Percentiles rank a stretch among this genome's conserved stretches.
Conservation (phyloP, 2,113 vertebrate genomes). For the Symphodus melops region DNA sequence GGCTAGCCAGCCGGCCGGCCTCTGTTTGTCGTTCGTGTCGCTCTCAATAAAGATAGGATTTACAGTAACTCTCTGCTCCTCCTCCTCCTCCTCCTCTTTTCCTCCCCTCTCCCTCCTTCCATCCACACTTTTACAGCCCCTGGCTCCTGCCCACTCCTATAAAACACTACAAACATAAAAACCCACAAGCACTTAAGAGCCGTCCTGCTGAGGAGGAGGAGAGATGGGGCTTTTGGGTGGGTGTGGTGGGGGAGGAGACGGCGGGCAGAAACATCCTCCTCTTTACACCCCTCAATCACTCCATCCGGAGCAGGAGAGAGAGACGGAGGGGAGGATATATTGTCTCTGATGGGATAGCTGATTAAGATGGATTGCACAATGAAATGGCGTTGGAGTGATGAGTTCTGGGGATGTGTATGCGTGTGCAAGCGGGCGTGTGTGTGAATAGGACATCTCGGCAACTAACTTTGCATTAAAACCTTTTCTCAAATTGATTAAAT, state of each 20-base stretch:
- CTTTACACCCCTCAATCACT: slow-evolving; percentile 86
- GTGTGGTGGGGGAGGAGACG: slow-evolving; percentile 56
- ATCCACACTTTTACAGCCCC: slow-evolving; percentile 83
- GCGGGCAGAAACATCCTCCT: slow-evolving; percentile 81
- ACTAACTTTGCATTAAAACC: slow-evolving; percentile 79
- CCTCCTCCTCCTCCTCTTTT: slow-evolving; percentile 36
- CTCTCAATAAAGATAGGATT: slow-evolving; percentile 86
- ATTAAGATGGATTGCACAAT: slow-evolving; percentile 85
- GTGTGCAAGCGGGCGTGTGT: slow-evolving; percentile 12
- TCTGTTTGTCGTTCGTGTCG: slow-evolving; percentile 75
- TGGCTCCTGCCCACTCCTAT: slow-evolving; percentile 83
- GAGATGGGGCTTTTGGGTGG: background rate
- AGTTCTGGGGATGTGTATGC: slow-evolving; percentile 59
- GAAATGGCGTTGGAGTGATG: slow-evolving; percentile 77
- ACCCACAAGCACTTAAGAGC: slow-evolving; percentile 88
- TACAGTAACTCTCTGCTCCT: slow-evolving; percentile 83
- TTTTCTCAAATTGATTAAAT: slow-evolving; percentile 79
- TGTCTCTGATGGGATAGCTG: slow-evolving; percentile 82
- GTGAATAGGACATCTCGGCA: slow-evolving; percentile 29
- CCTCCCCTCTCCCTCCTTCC: slow-evolving; percentile 35
- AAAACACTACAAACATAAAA: slow-evolving; percentile 88
- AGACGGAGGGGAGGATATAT: slow-evolving; percentile 83
- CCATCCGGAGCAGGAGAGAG: slow-evolving; percentile 68
- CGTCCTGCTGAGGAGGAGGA: slow-evolving; percentile 67
- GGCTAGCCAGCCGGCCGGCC: slow-evolving; percentile 7